Base-by-base conservation (phyloP, 1,140 invertebrate genomes). In the Cotesia chilonis region DNA sequence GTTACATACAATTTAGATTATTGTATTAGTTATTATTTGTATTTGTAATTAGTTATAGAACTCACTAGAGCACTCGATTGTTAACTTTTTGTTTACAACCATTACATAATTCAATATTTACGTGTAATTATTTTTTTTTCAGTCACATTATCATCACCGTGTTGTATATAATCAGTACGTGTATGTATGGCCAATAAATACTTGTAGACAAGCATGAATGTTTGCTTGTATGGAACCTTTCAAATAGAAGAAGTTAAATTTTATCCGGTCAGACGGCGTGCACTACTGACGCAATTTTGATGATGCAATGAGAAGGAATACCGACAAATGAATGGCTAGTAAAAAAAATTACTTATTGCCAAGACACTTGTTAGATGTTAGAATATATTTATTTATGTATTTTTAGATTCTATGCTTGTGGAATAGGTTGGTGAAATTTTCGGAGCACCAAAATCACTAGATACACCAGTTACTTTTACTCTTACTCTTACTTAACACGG, bases 351-450 rank as follows among this genome's bases (percentile, higher is more conserved):
- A 61, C 28, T 20, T 28, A 6, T 61, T 61, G 59, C 4, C 38
- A 41, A 47, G 63, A 65, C 63, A 65, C 63, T 41, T 65, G 63
- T 65, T 38, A 37, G 12, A 36, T 12, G 10, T 57, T 3, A 3
- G 5, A 7, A 20, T 57, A 7, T 20, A 57, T 20, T 12, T 14
- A 57, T 20, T 12, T 20, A 9, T 14, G 41, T 17, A 10, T 41
- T 28, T 28, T 28, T 28, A 28, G 28, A 28, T 28, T 28, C 28
- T 28, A 28, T 28, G 28, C 28, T 28, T 28, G 28, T 28, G 3
- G 28, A 28, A 2, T 28, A 1, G 1, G 28, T 28, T 28, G 28
- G 28, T 28, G 28, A 28, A 28, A 28, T 28, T 28, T 28, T 28
- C 3, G 28, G 28, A 28, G 28, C 28, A 28, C 28, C 28, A 28